phyloP scores from a whole-genome alignment of 2,113 vertebrate species.

The Peromyscus leucopus region DNA sequence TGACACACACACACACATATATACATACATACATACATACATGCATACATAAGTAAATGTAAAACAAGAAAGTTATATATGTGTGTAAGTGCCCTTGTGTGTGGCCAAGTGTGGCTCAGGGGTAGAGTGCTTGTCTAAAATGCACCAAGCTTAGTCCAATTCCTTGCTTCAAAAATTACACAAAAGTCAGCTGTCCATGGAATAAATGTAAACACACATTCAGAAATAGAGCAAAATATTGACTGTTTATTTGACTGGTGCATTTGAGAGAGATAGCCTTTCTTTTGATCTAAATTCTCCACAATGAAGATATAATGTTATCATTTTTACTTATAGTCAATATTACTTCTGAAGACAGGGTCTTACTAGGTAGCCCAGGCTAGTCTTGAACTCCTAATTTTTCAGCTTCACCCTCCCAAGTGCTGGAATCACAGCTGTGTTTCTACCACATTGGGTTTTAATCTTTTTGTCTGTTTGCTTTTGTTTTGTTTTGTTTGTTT shows the following conservation, averaged over 20 bases:
- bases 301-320: neutral
- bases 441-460: neutral
- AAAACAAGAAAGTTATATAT: neutral
- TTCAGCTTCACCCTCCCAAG: neutral
- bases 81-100: too few relatives aligned
- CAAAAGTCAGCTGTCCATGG: neutral
- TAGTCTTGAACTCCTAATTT: neutral
- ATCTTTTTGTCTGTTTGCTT: neutral
- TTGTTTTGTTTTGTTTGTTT: neutral
- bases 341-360: neutral
- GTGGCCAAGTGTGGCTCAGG: neutral
- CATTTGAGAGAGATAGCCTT: neutral
- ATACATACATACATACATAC: neutral
- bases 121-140: neutral
- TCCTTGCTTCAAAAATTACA: neutral
- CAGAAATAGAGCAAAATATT: conserved; percentile 7
- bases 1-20: neutral
- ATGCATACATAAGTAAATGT: neutral
- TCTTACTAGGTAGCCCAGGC: neutral
- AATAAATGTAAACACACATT: conserved; percentile 10
- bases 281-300: conserved; percentile 8
- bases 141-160: neutral
- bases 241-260: neutral
- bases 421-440: neutral
- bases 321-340: neutral